Percentiles rank a stretch among this genome's conserved stretches.
Evolutionary conservation across 2,888 invertebrate species (phyloP).

Genomic region (Xanthorhoe designata): DNA sequence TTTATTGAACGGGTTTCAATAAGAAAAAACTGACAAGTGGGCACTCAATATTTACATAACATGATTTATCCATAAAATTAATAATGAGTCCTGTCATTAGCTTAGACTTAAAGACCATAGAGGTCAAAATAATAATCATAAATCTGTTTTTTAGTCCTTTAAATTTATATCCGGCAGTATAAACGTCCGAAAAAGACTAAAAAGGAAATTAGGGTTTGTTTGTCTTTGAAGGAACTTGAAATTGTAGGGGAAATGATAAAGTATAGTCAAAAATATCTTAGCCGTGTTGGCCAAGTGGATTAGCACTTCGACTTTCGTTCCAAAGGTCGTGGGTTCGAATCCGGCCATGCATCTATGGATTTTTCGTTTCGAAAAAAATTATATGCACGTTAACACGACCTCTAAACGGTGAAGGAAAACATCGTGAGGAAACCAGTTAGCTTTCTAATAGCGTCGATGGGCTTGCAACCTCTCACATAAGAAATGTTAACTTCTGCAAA

Average conservation of each 20-base stretch:
- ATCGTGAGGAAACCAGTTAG: too few species aligned
- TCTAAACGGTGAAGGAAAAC: too few species aligned
- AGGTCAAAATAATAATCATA: background rate
- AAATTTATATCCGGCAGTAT: background rate
- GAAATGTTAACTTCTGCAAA: too few species aligned
- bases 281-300: too few species aligned
- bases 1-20: background rate
- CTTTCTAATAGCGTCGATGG: too few species aligned
- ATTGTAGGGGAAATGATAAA: background rate
- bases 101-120: background rate
- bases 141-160: background rate
- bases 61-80: constrained; percentile 2
- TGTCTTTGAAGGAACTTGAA: background rate
- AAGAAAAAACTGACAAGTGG: background rate
- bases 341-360: too few species aligned
- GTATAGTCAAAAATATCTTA: background rate
- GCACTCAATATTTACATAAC: background rate
- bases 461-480: too few species aligned
- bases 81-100: background rate
- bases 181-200: background rate
- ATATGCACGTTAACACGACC: too few species aligned
- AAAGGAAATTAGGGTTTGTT: background rate
- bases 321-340: too few species aligned
- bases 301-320: too few species aligned
- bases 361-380: too few species aligned